These are phyloP conservation scores for Diloba caeruleocephala DNA, from an alignment of 2,888 invertebrate genomes.

Conservation along the genomic window DNA sequence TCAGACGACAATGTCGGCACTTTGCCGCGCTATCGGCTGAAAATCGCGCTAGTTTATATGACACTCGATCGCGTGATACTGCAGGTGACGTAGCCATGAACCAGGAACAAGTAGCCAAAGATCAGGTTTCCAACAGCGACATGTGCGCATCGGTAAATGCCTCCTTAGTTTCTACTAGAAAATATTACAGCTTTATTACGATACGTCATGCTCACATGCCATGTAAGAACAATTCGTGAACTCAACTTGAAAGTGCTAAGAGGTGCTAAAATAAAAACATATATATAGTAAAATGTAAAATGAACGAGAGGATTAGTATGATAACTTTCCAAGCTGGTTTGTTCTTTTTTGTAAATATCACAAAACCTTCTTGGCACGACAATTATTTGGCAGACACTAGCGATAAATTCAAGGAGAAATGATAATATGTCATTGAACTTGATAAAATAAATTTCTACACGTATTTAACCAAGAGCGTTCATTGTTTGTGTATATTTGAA, in stretches of 20 bases:
- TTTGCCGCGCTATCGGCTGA: slow-evolving; percentile 77
- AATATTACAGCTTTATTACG: slow-evolving; percentile 28
- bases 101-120: slow-evolving; percentile 68
- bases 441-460: slow-evolving; percentile 68
- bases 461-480: slow-evolving; percentile 9
- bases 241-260: slow-evolving; percentile 9
- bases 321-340: slow-evolving; percentile 22
- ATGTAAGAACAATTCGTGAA: neutral
- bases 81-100: slow-evolving; percentile 56
- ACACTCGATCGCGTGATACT: slow-evolving; percentile 69
- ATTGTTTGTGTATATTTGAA: slow-evolving; percentile 15
- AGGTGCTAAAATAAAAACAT: slow-evolving; percentile 6
- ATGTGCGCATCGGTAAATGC: slow-evolving; percentile 43
- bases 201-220: slow-evolving; percentile 19
- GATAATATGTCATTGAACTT: slow-evolving; percentile 85
- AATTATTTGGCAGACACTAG: slow-evolving; percentile 68
- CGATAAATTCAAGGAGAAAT: slow-evolving; percentile 82
- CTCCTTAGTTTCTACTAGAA: slow-evolving; percentile 38
- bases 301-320: no score
- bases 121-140: slow-evolving; percentile 59
- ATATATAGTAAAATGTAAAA: no score
- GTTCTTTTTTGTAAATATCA: slow-evolving; percentile 25
- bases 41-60: slow-evolving; percentile 74
- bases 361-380: slow-evolving; percentile 45
- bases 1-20: slow-evolving; percentile 66